phyloP scores from a whole-genome alignment of 2,888 invertebrate species.

The Blomia tropicalis region DNA sequence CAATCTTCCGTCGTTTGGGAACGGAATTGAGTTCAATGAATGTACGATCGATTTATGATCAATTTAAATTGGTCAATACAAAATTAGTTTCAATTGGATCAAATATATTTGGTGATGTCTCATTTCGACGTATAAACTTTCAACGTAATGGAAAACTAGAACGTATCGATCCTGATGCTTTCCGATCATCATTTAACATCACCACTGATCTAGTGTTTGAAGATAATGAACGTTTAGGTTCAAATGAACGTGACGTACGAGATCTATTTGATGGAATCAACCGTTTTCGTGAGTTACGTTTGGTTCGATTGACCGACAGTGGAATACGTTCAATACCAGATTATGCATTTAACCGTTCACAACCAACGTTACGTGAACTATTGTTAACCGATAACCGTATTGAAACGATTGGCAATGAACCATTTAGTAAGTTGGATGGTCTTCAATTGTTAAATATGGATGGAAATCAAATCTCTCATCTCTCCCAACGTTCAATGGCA shows the following conservation, averaged over 20 bases:
- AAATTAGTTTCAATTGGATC: constrained; percentile 7
- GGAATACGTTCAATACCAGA: constrained; percentile 16
- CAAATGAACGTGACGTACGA: not conserved
- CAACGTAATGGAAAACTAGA: constrained; percentile 3
- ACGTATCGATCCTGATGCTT: constrained; percentile 15
- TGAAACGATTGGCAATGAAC: not conserved
- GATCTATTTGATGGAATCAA: constrained; percentile 12
- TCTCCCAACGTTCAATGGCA: constrained; percentile 6
- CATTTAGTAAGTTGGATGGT: not conserved
- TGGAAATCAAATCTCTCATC: constrained; percentile 16
- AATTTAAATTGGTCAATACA: constrained; percentile 19
- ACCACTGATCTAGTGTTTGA: constrained; percentile 3
- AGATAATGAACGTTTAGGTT: constrained; percentile 15
- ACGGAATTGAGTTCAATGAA: not conserved
- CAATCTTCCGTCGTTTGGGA: constrained; percentile 7
- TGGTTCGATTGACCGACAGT: constrained; percentile 17
- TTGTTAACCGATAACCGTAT: constrained; percentile 20
- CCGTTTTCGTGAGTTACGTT: not conserved
- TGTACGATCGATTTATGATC: not conserved
- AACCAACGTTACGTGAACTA: not conserved
- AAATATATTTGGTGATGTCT: constrained; percentile 15
- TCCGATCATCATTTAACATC: constrained; percentile 1
- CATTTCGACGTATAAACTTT: constrained; percentile 11
- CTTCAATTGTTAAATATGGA: constrained; percentile 11
- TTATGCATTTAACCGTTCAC: constrained; percentile 13